These are phyloP conservation scores for Thysanoteuthis rhombus DNA, from an alignment of 2,888 invertebrate species.

Conservation along the genomic window DNA sequence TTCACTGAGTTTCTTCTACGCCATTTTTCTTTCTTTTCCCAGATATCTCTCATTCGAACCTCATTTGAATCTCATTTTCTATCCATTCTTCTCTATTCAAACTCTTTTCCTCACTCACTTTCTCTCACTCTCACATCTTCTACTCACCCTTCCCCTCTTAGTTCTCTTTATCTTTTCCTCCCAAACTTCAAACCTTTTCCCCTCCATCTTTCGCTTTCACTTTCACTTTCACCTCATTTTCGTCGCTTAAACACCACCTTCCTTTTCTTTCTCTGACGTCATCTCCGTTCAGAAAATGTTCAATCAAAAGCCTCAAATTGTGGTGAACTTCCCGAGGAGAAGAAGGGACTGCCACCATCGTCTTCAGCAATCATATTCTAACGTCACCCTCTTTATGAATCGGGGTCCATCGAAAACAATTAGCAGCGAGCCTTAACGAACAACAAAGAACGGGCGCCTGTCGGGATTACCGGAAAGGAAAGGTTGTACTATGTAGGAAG, in stretches of 20 bases:
- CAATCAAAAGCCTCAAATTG: not conserved
- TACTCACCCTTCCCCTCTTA: not conserved
- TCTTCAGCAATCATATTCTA: not conserved
- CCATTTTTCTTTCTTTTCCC: no score
- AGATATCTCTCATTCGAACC: no score
- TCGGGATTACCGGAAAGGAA: not conserved
- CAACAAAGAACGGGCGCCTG: not conserved
- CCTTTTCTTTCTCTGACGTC: not conserved
- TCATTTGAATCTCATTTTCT: no score
- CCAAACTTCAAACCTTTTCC: not conserved
- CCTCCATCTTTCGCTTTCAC: not conserved
- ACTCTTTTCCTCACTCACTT: no score
- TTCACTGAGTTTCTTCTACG: not conserved
- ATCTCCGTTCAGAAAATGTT: not conserved
- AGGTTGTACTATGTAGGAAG: not conserved
- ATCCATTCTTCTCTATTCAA: no score
- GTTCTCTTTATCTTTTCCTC: not conserved
- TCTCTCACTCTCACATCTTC: not conserved
- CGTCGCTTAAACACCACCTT: not conserved
- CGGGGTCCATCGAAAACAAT: not conserved
- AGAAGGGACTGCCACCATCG: not conserved
- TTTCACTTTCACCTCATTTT: not conserved
- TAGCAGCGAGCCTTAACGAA: not conserved
- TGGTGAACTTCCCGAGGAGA: not conserved
- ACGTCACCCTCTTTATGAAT: not conserved